phyloP scores from a whole-genome alignment of 1,140 invertebrate species.

The Brachystomella parvula region DNA sequence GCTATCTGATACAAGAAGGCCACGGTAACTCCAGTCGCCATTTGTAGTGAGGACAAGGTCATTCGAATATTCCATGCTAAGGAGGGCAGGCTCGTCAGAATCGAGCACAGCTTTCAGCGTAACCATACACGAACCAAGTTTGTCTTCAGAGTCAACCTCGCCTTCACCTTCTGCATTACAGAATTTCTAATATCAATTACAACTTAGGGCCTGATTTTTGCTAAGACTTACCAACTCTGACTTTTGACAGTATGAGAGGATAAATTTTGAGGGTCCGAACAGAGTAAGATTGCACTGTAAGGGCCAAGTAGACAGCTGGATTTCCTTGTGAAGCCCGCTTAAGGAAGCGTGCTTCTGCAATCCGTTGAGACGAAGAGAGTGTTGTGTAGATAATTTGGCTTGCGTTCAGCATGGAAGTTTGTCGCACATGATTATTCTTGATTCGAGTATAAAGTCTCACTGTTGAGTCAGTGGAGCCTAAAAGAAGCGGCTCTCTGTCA shows the following conservation, averaged over 20 bases:
- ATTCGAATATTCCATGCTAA: not conserved
- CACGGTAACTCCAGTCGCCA: conserved; percentile 4
- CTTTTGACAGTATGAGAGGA: conserved; percentile 7
- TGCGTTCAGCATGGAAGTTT: not conserved
- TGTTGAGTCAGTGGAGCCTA: conserved; percentile 2
- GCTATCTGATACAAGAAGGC: not conserved
- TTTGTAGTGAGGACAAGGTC: not conserved
- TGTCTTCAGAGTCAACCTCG: conserved; percentile 1
- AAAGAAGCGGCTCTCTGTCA: conserved; percentile 7
- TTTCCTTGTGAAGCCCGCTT: not conserved
- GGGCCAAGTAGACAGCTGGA: conserved; percentile 1
- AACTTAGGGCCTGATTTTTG: not conserved
- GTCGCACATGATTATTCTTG: not conserved
- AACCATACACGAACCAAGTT: conserved; percentile 9
- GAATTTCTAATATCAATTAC: not conserved
- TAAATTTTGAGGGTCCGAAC: conserved; percentile 1
- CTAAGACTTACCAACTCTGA: not conserved
- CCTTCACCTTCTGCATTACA: not conserved
- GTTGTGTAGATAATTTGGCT: not conserved
- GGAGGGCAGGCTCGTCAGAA: not conserved
- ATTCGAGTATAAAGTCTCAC: conserved; percentile 6
- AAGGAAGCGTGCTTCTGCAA: not conserved
- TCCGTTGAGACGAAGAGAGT: not conserved
- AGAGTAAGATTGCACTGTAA: not conserved
- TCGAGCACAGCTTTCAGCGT: not conserved